Evolutionary conservation across 2,888 invertebrate species (phyloP).

Genomic region (Melanargia galathea): DNA sequence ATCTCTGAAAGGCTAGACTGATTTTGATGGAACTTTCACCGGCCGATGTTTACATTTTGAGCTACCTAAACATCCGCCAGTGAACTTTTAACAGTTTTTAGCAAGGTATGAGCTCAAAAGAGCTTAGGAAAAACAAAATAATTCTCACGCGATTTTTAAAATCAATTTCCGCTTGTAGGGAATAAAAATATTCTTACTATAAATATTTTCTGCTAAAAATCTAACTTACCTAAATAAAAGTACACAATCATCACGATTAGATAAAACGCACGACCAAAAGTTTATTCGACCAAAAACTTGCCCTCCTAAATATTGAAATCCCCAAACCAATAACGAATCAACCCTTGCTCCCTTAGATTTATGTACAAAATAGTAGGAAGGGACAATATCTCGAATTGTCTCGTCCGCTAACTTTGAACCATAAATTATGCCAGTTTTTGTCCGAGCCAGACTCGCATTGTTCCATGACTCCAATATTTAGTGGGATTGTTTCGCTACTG

Average conservation of each 20-base stretch:
- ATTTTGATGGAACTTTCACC: too few relatives aligned
- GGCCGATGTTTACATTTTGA: too few relatives aligned
- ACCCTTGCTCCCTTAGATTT: conserved; percentile 29
- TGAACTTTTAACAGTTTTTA: too few relatives aligned
- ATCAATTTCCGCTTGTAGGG: too few relatives aligned
- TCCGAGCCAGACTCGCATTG: conserved; percentile 54
- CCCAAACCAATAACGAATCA: conserved; percentile 23
- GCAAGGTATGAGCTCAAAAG: too few relatives aligned
- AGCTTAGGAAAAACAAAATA: too few relatives aligned
- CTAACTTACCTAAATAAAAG: not conserved
- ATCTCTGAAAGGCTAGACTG: too few relatives aligned
- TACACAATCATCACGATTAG: not conserved
- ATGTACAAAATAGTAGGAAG: conserved; percentile 27
- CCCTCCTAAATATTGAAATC: conserved; percentile 18
- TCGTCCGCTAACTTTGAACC: conserved; percentile 35
- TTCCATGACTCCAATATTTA: conserved; percentile 60
- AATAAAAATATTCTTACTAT: too few relatives aligned
- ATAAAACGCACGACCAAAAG: not conserved
- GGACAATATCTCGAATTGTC: conserved; percentile 29
- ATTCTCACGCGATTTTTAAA: too few relatives aligned
- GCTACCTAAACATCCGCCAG: too few relatives aligned
- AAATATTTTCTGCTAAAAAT: not conserved
- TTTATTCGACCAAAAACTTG: conserved; percentile 7
- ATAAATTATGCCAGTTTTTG: conserved; percentile 69
- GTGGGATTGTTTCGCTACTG: conserved; percentile 64